Percentiles rank a stretch among this genome's conserved stretches.
These are phyloP conservation scores for Catalaphyllia jardinei DNA, from an alignment of 64 coral and sea anemone genomes.

Conservation along the genomic window DNA sequence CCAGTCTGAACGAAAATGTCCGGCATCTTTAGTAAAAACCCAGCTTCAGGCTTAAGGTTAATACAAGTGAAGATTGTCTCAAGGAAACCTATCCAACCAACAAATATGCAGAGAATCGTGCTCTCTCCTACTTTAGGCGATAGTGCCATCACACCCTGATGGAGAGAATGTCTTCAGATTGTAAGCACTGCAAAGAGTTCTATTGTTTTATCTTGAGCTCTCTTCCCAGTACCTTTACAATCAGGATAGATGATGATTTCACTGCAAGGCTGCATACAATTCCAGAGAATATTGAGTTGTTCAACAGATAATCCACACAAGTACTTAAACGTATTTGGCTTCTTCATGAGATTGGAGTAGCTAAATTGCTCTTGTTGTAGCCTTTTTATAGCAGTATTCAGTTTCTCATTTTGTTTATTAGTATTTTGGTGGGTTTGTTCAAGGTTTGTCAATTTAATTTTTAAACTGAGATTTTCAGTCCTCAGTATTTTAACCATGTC, in stretches of 20 bases:
- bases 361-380: too few species aligned
- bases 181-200: conserved; percentile 46
- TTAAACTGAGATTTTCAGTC: too few species aligned
- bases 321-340: conserved; percentile 47
- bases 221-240: conserved; percentile 30
- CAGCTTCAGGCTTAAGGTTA: conserved; percentile 44
- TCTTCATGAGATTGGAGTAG: too few species aligned
- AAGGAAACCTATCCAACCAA: conserved; percentile 55
- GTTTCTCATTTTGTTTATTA: too few species aligned
- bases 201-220: not conserved
- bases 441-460: too few species aligned
- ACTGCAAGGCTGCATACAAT: conserved; percentile 34
- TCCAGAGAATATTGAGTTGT: conserved; percentile 52
- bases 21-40: conserved; percentile 55
- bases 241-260: conserved; percentile 50
- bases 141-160: conserved; percentile 18
- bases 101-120: conserved; percentile 9
- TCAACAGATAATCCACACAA: conserved; percentile 59
- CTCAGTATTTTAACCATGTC: too few species aligned
- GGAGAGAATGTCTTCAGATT: too few species aligned
- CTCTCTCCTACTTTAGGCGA: not conserved
- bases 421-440: too few species aligned
- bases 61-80: conserved; percentile 43
- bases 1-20: conserved; percentile 59
- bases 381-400: too few species aligned